Evolutionary conservation across 2,797 vertebrate species (phyloP).

Genomic region (Typhlichthys eigenmanni): DNA sequence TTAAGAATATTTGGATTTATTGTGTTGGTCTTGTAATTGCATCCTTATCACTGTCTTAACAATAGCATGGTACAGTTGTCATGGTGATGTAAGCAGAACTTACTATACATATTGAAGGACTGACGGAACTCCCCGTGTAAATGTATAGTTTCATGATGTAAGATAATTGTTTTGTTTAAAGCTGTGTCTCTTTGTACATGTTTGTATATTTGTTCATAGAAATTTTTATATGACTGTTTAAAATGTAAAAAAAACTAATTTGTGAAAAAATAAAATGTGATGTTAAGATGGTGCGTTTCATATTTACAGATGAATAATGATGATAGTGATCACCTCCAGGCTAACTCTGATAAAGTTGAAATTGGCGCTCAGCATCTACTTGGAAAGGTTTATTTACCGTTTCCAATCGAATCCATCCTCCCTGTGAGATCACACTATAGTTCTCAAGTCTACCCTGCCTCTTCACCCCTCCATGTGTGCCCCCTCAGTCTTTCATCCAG

Average conservation of each 20-base stretch:
- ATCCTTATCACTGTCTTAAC: constrained; percentile 27
- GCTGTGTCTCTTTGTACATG: constrained; percentile 63
- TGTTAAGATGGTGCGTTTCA: constrained; percentile 19
- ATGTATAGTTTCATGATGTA: constrained; percentile 15
- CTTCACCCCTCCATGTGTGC: constrained; percentile 40
- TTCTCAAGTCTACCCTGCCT: neutral
- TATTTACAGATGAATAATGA: neutral
- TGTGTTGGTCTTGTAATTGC: constrained; percentile 19
- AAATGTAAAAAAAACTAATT: constrained; percentile 62
- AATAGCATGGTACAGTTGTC: constrained; percentile 58
- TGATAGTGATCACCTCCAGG: constrained; percentile 12
- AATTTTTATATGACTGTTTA: constrained; percentile 74
- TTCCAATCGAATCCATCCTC: constrained; percentile 5
- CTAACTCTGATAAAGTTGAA: constrained; percentile 1
- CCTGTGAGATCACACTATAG: neutral
- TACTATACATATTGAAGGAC: constrained; percentile 35
- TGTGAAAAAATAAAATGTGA: constrained; percentile 59
- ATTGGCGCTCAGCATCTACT: constrained; percentile 6
- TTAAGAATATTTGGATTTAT: neutral
- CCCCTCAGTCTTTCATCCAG: constrained; percentile 57
- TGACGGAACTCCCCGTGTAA: constrained; percentile 40
- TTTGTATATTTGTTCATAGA: constrained; percentile 77
- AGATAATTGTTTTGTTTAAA: constrained; percentile 38
- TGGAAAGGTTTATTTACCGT: constrained; percentile 19
- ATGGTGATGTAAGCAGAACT: constrained; percentile 32